Conservation (phyloP, 2,113 vertebrate species). For the Passer domesticus region DNA sequence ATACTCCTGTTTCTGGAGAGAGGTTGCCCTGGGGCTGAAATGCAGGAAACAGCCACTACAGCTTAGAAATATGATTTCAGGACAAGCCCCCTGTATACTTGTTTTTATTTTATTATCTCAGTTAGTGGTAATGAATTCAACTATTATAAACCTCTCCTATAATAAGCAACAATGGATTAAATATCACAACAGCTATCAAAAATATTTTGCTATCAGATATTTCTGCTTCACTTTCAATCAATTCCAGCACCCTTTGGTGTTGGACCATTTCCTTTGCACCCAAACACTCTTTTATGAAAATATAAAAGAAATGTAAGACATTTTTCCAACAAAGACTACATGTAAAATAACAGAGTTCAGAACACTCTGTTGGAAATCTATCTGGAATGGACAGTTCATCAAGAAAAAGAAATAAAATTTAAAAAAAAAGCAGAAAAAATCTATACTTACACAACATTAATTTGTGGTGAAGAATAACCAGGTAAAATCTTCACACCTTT, state of each 20-base stretch:
- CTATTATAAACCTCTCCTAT: not conserved
- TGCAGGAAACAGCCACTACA: not conserved
- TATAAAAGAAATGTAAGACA: not conserved
- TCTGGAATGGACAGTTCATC: not conserved
- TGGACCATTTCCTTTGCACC: not conserved
- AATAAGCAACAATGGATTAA: not conserved
- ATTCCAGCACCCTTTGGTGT: not conserved
- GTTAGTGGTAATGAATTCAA: not conserved
- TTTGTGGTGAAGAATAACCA: not conserved
- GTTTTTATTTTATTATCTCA: not conserved
- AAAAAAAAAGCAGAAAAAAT: not conserved
- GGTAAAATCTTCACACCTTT: not conserved
- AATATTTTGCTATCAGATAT: not conserved
- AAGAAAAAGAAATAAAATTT: not conserved
- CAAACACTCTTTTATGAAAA: not conserved
- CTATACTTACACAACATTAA: not conserved
- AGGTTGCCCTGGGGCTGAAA: not conserved
- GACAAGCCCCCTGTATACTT: not conserved
- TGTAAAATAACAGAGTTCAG: not conserved
- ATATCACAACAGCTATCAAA: not conserved
- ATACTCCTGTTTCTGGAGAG: not conserved
- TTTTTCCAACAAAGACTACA: not conserved
- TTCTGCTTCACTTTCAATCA: not conserved
- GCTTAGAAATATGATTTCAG: not conserved
- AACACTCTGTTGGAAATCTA: not conserved